Evolutionary conservation across 2,113 vertebrate genomes (phyloP).

Genomic region (Erinaceus europaeus): DNA sequence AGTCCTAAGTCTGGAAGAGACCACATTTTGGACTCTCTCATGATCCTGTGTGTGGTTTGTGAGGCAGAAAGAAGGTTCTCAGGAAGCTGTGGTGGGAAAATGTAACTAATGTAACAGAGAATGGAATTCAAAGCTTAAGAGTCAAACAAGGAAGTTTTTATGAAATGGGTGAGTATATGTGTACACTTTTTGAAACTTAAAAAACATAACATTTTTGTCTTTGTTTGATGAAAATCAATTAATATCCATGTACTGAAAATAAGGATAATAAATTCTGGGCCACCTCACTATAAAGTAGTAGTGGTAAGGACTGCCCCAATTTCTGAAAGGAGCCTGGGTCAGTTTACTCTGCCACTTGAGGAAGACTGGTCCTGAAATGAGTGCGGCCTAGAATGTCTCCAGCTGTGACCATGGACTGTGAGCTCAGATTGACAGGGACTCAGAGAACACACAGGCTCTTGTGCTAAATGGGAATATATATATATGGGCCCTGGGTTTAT

Average conservation of each 20-base stretch:
- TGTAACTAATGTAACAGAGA: background rate
- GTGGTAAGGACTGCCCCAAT: no score
- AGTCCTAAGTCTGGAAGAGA: background rate
- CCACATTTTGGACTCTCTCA: background rate
- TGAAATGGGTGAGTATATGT: background rate
- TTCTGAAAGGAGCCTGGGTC: no score
- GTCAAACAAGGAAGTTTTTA: constrained; percentile 14
- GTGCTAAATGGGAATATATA: no score
- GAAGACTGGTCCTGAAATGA: no score
- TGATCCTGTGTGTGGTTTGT: background rate
- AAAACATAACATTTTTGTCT: background rate
- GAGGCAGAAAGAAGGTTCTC: background rate
- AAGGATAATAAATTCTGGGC: constrained; percentile 3
- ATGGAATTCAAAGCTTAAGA: background rate
- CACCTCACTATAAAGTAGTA: no score
- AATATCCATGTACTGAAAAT: background rate
- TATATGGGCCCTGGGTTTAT: no score
- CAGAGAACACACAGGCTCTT: no score
- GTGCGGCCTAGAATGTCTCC: no score
- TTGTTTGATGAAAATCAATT: background rate
- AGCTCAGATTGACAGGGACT: no score
- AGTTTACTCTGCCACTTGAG: no score
- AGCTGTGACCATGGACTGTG: no score
- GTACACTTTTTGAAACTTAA: background rate
- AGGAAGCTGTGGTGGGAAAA: background rate